phyloP scores from a whole-genome alignment of 2,888 invertebrate genomes.

The Drosophila testacea region DNA sequence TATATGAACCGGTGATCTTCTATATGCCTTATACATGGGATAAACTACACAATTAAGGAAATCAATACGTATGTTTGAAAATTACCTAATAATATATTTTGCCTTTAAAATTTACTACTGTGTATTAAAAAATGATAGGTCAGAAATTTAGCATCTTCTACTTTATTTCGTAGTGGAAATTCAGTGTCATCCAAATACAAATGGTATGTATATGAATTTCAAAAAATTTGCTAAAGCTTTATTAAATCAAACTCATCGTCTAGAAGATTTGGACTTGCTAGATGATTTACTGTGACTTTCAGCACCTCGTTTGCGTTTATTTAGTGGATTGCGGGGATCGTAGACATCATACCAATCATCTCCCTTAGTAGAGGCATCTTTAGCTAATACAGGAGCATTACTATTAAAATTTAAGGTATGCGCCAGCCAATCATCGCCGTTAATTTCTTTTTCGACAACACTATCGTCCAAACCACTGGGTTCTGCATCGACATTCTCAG shows the following conservation, averaged over 20 bases:
- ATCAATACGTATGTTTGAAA: no score
- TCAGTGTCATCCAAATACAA: no score
- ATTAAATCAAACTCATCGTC: conserved; percentile 20
- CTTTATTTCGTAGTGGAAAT: no score
- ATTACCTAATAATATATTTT: no score
- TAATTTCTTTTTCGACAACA: conserved; percentile 81
- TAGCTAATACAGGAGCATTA: conserved; percentile 89
- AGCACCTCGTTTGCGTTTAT: conserved; percentile 92
- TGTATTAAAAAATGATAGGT: no score
- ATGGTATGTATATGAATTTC: neutral
- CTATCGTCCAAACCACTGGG: conserved; percentile 52
- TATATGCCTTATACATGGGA: no score
- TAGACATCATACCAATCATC: conserved; percentile 99
- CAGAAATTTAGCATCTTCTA: no score
- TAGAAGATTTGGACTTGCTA: conserved; percentile 28
- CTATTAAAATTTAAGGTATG: conserved; percentile 86
- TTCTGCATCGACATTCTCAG: conserved; percentile 78
- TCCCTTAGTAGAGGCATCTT: conserved; percentile 96
- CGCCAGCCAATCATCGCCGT: conserved; percentile 83
- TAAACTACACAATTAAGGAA: no score
- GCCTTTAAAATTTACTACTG: no score
- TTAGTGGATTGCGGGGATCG: conserved; percentile 97
- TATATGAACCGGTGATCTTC: no score
- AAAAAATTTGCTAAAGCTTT: neutral
- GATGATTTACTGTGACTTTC: conserved; percentile 28